These are phyloP conservation scores for Agrochola circellaris DNA, from an alignment of 2,888 invertebrate genomes.

Conservation along the genomic window DNA sequence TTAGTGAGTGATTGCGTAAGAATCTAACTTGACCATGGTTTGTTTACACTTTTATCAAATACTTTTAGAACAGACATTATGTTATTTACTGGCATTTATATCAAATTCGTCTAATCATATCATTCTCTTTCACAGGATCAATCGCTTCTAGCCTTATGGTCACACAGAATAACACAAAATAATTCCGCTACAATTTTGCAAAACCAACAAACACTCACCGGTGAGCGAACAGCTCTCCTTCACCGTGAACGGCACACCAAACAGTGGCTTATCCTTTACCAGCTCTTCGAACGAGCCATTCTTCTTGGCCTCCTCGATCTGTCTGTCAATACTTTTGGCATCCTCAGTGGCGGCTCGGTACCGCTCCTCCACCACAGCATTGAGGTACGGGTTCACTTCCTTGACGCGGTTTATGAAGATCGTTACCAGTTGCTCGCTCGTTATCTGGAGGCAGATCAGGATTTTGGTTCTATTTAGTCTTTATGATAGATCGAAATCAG, in stretches of 20 bases:
- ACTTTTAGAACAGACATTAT: neutral
- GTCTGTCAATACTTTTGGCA: conserved; percentile 91
- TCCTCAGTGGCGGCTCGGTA: conserved; percentile 92
- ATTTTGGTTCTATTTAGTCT: neutral
- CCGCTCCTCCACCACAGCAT: conserved; percentile 93
- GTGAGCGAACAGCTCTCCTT: conserved; percentile 95
- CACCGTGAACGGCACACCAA: conserved; percentile 95
- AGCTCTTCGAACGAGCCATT: conserved; percentile 81
- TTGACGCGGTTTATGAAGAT: conserved; percentile 92
- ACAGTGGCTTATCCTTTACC: conserved; percentile 91
- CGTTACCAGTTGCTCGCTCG: conserved; percentile 90
- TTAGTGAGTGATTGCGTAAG: too few relatives aligned
- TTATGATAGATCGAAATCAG: neutral
- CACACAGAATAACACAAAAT: neutral
- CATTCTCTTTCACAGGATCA: neutral
- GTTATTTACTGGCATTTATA: neutral
- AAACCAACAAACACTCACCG: conserved; percentile 86
- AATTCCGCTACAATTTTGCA: neutral
- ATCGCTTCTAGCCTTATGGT: neutral
- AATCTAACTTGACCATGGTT: neutral
- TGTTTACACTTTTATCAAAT: neutral
- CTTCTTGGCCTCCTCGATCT: conserved; percentile 72
- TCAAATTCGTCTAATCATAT: neutral
- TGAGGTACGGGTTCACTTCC: conserved; percentile 92
- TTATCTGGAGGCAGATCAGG: conserved; percentile 83